Percentiles rank a stretch among this genome's conserved stretches.
These are phyloP conservation scores for Acanthococcus lagerstroemiae DNA, from an alignment of 2,888 invertebrate genomes.

Conservation along the genomic window DNA sequence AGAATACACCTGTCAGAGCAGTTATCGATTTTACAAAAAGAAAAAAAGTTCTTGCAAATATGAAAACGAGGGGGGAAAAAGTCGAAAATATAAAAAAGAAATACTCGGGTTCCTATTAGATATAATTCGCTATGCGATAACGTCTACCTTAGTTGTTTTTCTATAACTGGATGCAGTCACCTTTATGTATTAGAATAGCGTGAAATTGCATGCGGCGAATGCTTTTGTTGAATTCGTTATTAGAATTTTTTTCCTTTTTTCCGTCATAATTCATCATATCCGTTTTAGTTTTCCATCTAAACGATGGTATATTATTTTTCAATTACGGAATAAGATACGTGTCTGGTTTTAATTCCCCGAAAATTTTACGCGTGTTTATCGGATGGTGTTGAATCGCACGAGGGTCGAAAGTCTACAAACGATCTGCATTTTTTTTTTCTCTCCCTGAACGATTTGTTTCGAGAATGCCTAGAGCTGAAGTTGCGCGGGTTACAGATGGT, in stretches of 20 bases:
- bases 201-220: slow-evolving; percentile 29
- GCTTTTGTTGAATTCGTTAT: slow-evolving; percentile 24
- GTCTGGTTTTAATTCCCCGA: background rate
- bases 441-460: background rate
- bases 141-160: background rate
- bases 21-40: background rate
- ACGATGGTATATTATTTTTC: slow-evolving; percentile 2
- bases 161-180: background rate
- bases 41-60: background rate
- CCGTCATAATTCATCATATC: slow-evolving; percentile 23
- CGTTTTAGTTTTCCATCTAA: background rate
- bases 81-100: background rate
- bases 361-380: background rate
- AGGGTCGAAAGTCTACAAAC: background rate
- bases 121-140: background rate
- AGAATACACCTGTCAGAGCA: background rate
- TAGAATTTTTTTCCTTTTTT: slow-evolving; percentile 17
- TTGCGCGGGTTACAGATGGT: background rate
- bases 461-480: background rate
- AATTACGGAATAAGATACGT: background rate
- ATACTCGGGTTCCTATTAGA: background rate
- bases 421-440: background rate
- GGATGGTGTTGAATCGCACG: background rate
- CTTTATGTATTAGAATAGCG: no score
- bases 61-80: background rate